phyloP scores from a whole-genome alignment of 2,888 invertebrate genomes.

The Lasius fuliginosus region DNA sequence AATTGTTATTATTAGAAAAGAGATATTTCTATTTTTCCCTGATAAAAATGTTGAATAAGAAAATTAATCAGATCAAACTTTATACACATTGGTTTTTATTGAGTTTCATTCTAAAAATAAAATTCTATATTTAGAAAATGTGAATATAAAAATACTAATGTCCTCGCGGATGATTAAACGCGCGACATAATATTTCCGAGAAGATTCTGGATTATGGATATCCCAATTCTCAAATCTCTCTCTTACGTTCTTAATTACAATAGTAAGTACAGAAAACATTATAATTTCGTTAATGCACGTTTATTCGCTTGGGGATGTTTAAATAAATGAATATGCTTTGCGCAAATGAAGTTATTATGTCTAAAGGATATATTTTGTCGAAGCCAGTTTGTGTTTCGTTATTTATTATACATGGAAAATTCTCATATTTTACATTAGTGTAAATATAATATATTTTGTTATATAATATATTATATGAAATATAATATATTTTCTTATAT shows the following conservation, averaged over 20 bases:
- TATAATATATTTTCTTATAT: too few relatives aligned
- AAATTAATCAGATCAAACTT: not conserved
- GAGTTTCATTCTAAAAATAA: not conserved
- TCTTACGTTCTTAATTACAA: slow-evolving; percentile 10
- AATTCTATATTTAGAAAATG: not conserved
- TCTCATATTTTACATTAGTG: not conserved
- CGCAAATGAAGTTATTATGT: slow-evolving; percentile 23
- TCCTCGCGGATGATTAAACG: not conserved
- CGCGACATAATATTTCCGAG: not conserved
- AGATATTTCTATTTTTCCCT: not conserved
- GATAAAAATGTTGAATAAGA: not conserved
- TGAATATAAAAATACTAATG: not conserved
- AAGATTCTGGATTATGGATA: not conserved
- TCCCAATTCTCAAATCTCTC: not conserved
- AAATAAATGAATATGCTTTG: slow-evolving; percentile 4
- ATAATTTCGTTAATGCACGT: slow-evolving; percentile 6
- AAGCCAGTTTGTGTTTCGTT: not conserved
- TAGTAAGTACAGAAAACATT: not conserved
- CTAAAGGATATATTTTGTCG: slow-evolving; percentile 3
- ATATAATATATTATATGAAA: not conserved
- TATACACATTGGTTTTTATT: not conserved
- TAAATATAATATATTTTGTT: too few relatives aligned
- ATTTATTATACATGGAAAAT: too few relatives aligned
- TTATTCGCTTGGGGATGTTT: slow-evolving; percentile 16
- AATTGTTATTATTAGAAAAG: not conserved